Evolutionary conservation across 1,140 invertebrate genomes (phyloP), one percentile per base, ranked within the genome.

Genomic region (Metopolophium dirhodum): DNA sequence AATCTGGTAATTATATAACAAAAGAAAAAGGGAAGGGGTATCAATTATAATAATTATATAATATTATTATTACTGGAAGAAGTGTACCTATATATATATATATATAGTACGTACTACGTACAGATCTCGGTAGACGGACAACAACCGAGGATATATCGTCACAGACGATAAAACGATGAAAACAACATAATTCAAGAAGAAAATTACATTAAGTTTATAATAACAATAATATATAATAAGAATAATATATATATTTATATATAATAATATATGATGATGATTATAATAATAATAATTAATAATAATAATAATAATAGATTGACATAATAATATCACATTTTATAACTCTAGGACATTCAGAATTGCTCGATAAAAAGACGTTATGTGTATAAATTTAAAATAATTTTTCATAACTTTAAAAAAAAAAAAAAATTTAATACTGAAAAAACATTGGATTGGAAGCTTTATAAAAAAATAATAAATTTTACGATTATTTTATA

Each of bases 261-360:
- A 91, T 91, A 91, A 90, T 90, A 90, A 91, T 91, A 68, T 68
- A 91, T 91, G 37, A 91, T 90, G n/a, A 91, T 61, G 23, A 61
- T 91, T 41, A 91, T 49, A 57, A 47, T 91, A 91, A 90, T 37
- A 68, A 90, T 91, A 68, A 91, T 57, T 82, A 68, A 82, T 57
- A 90, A 61, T 82, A 90, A 68, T 82, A 35, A 91, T 82, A 54
- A 85, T 85, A 54, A 92, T 92, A 92, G 68, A 92, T 92, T 92
- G 91, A 92, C 77, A 92, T 85, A 92, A 92, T 92, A 92, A 85
- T 82, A 92, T 82, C 85, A 92, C 91, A 85, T 92, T 92, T 49
- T 54, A 92, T 35, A 92, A 92, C 30, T 92, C 91, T 83, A 83
- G 23, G 82, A 85, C 20, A 91, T 47, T 91, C 45, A 82, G 18